A percentile compares a stretch with the other conserved stretches of the same genome.
phyloP scores from a whole-genome alignment of 2,113 vertebrate genomes.

The Montifringilla adamsi region DNA sequence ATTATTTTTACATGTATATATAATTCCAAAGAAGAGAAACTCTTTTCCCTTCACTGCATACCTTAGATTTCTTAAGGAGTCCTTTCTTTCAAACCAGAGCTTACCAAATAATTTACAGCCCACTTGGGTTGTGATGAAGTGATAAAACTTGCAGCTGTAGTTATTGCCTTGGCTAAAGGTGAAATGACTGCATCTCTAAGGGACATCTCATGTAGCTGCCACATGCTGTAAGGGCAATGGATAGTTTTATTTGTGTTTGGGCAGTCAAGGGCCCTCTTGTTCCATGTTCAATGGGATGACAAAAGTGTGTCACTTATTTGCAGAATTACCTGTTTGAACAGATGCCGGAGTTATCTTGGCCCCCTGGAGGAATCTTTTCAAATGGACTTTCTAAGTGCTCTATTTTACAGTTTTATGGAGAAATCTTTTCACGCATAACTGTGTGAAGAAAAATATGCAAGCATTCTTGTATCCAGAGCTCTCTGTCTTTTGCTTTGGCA shows the following conservation, averaged over 20 bases:
- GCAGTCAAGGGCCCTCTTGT: not conserved
- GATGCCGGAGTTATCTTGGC: not conserved
- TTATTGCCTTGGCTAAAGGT: not conserved
- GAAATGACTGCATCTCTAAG: not conserved
- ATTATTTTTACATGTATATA: not conserved
- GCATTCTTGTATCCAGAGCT: not conserved
- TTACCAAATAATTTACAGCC: not conserved
- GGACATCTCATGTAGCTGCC: not conserved
- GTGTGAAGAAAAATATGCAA: not conserved
- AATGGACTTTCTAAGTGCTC: not conserved
- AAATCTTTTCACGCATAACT: not conserved
- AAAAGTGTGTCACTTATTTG: not conserved
- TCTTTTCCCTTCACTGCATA: not conserved
- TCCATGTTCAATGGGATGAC: not conserved
- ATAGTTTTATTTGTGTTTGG: not conserved
- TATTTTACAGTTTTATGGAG: conserved; percentile 8
- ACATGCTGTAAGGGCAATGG: not conserved
- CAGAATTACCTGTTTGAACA: not conserved
- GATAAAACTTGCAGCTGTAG: not conserved
- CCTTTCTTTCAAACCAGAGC: not conserved
- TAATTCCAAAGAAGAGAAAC: not conserved
- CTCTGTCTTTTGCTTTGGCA: not conserved
- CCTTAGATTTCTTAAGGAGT: not conserved
- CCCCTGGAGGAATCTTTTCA: not conserved
- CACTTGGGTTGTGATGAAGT: not conserved